A percentile compares a stretch with the other conserved stretches of the same genome.
These are phyloP conservation scores for Choreutis nemorana DNA, from an alignment of 2,888 invertebrate species.

Conservation along the genomic window DNA sequence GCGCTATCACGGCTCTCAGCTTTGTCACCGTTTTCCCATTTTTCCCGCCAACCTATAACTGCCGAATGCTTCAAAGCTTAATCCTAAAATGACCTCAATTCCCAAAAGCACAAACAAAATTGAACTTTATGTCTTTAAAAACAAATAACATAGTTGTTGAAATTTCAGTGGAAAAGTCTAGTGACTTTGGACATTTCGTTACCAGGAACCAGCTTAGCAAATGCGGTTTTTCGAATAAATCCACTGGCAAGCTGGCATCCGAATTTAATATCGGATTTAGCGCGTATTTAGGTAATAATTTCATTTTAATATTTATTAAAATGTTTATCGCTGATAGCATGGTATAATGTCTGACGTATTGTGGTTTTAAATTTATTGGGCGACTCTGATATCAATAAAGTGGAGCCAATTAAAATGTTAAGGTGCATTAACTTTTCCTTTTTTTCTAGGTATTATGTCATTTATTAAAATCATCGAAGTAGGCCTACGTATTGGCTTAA, in stretches of 20 bases:
- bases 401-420: neutral
- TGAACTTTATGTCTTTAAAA: constrained; percentile 10
- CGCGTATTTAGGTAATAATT: constrained; percentile 17
- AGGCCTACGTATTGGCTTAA: too few relatives aligned
- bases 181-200: constrained; percentile 17
- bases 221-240: constrained; percentile 58
- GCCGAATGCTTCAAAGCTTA: constrained; percentile 12
- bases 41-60: constrained; percentile 34
- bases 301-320: constrained; percentile 21
- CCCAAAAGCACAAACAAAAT: constrained; percentile 6
- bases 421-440: too few relatives aligned
- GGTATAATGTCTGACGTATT: neutral
- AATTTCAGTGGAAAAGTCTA: constrained; percentile 7
- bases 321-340: neutral
- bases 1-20: constrained; percentile 63
- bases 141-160: constrained; percentile 1
- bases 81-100: constrained; percentile 12
- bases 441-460: too few relatives aligned
- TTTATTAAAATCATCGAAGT: too few relatives aligned
- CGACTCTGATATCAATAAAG: neutral
- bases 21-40: constrained; percentile 57
- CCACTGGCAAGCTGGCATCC: constrained; percentile 42
- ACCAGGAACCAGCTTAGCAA: constrained; percentile 28
- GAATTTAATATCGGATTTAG: constrained; percentile 46
- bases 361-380: neutral